Conservation (phyloP, 2,113 vertebrate genomes). For the Acinonyx jubatus region DNA sequence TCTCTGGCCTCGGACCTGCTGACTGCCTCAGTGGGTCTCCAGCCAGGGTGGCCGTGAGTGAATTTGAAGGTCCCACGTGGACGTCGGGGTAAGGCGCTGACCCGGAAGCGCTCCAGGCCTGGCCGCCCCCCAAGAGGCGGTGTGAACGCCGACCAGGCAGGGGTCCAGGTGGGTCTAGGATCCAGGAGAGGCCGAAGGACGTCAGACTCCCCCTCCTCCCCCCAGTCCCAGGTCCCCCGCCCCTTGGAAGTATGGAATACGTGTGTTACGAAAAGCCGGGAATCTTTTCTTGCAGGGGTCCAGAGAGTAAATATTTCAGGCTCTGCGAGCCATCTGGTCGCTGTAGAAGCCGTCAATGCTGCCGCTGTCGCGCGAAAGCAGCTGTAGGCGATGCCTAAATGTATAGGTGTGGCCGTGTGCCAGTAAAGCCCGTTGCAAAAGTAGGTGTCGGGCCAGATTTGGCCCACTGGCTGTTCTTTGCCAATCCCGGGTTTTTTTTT, state of each 20-base stretch:
- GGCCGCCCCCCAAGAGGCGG: fast-evolving
- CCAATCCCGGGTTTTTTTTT: neutral
- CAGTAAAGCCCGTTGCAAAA: fast-evolving
- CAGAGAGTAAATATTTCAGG: neutral
- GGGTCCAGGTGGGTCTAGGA: neutral
- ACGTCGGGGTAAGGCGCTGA: neutral
- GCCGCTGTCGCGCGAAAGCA: fast-evolving
- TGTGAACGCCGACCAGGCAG: fast-evolving
- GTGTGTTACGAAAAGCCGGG: fast-evolving
- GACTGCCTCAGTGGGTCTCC: fast-evolving
- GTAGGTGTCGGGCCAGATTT: no score
- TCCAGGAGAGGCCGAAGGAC: neutral
- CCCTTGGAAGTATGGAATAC: neutral
- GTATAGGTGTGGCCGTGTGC: fast-evolving
- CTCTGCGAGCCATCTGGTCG: fast-evolving
- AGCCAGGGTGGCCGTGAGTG: neutral
- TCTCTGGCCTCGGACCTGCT: neutral
- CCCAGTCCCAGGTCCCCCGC: fast-evolving
- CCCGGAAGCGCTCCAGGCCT: fast-evolving
- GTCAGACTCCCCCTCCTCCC: fast-evolving
- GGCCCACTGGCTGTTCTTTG: neutral
- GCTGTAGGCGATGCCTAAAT: fast-evolving
- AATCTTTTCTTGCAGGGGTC: neutral
- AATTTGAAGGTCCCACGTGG: neutral
- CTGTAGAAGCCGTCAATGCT: fast-evolving